Base-by-base conservation (phyloP, 92 coral and sea anemone species). In the Desmophyllum pertusum region DNA sequence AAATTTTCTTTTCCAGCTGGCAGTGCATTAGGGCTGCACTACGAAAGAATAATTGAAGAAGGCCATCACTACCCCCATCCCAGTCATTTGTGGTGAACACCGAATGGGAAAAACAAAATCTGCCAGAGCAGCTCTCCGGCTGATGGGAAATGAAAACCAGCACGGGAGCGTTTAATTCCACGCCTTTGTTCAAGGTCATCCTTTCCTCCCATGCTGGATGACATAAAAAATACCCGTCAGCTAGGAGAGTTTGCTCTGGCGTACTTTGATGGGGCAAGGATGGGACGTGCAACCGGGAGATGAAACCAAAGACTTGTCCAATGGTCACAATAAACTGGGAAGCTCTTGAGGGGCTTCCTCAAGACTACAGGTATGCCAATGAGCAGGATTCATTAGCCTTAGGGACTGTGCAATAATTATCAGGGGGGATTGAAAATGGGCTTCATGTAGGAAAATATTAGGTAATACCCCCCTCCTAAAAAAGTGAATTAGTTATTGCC, bases 201-300 rank as follows among this genome's bases (percentile, higher is more conserved):
- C 40, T 75, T 75, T 40, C 63, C 79, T 75, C 65, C 65, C 5
- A 65, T 75, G 64, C 5, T 75, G 41, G 79, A 75, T 75, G 79
- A 75, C 79, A 6, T 52, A 3, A 75, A 51, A 19, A 75, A 51
- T 31, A 29, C 43, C 45, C 79, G 9, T 18, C 79, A 75, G 40
- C 38, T 75, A 8, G 79, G 37, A 7, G 79, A 75, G 65, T 25
- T 51, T 31, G 79, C 79, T 5, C 61, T 75, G 25, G 79, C 79
- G 17, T 33, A 75, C 10, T 75, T 15, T 18, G 65, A 51, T 31
- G 79, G 46, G 79, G 79, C 18, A 75, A 75, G n/a, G 79, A 52
- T 35, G 65, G 79, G 0, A 75, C 79, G 1, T 75, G 79, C 19
- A 29, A 5, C 5, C 35, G 23, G 10, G 79, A 75, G 17, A 75